Conservation (phyloP, 2,888 invertebrate species). For the Drosophila sordidapex region DNA sequence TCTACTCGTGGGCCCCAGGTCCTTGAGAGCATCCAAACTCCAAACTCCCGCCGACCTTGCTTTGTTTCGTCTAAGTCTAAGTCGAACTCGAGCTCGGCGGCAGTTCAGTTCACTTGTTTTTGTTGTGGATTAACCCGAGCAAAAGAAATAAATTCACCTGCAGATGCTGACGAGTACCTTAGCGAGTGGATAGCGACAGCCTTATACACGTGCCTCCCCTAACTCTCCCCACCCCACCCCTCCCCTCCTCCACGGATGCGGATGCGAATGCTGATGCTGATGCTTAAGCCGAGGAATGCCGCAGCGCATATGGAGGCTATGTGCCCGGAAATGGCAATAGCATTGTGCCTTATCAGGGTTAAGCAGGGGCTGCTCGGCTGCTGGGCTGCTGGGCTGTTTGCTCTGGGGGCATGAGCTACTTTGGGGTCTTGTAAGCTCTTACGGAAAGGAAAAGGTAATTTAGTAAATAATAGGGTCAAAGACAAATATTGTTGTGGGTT, state of each 20-base stretch:
- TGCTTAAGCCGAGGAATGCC: constrained; percentile 32
- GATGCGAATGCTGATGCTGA: constrained; percentile 4
- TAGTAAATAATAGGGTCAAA: constrained; percentile 80
- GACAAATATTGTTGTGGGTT: constrained; percentile 75
- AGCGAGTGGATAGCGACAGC: constrained; percentile 35
- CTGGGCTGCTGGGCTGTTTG: constrained; percentile 29
- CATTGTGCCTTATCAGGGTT: constrained; percentile 36
- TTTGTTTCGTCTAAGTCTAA: constrained; percentile 21
- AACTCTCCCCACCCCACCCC: background rate
- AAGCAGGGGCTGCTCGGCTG: constrained; percentile 6
- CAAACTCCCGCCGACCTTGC: background rate
- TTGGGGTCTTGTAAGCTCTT: constrained; percentile 44
- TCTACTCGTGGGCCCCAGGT: constrained; percentile 24
- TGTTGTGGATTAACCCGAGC: constrained; percentile 76
- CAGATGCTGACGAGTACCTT: constrained; percentile 64
- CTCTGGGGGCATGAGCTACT: constrained; percentile 21
- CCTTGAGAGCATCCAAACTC: constrained; percentile 18
- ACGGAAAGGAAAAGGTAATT: constrained; percentile 75
- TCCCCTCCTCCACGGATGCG: background rate
- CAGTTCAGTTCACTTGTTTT: constrained; percentile 63
- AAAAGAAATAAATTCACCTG: constrained; percentile 77
- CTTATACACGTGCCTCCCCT: background rate
- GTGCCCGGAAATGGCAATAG: constrained; percentile 42
- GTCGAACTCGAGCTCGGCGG: background rate
- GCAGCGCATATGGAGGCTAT: constrained; percentile 33